These are phyloP conservation scores for Pristis pectinata DNA, from an alignment of 2,797 vertebrate genomes.

Conservation along the genomic window DNA sequence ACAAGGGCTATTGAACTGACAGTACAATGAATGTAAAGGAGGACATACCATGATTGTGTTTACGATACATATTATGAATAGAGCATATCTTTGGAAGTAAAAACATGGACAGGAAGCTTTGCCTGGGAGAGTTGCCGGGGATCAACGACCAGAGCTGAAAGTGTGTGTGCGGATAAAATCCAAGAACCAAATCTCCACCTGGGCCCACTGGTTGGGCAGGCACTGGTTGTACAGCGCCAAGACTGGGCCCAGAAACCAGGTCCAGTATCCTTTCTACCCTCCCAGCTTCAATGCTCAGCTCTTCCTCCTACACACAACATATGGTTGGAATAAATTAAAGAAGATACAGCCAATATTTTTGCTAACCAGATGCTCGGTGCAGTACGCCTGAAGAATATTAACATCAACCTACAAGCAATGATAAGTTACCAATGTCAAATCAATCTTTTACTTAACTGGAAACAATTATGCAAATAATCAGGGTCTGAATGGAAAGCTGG, in stretches of 20 bases:
- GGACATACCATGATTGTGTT: no score
- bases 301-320: slow-evolving; percentile 19
- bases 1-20: no score
- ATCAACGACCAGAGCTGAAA: background rate
- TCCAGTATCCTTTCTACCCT: background rate
- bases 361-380: slow-evolving; percentile 8
- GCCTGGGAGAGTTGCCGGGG: background rate
- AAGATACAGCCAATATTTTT: slow-evolving; percentile 12
- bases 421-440: slow-evolving; percentile 24
- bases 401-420: background rate
- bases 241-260: background rate
- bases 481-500: background rate
- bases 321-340: slow-evolving; percentile 19
- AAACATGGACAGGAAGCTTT: background rate
- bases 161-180: background rate
- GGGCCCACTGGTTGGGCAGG: background rate
- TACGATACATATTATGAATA: no score
- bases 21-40: no score
- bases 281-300: background rate
- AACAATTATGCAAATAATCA: background rate
- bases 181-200: background rate
- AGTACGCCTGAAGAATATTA: background rate
- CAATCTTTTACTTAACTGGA: background rate
- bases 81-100: no score
- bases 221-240: background rate